phyloP scores from a whole-genome alignment of 2,113 vertebrate species.

The Mesoclemmys tuberculata region DNA sequence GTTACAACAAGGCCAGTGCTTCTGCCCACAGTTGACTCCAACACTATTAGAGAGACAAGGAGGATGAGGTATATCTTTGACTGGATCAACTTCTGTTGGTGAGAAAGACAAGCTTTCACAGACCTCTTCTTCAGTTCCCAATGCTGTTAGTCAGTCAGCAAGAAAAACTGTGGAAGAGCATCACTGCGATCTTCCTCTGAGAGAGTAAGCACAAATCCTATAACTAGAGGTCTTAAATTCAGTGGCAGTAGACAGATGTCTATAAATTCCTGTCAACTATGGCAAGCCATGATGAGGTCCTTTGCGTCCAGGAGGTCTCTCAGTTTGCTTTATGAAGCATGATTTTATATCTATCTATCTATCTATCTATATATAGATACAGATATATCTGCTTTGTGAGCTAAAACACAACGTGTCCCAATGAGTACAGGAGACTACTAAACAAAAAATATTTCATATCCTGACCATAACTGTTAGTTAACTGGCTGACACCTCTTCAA shows the following conservation, averaged over 20 bases:
- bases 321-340: neutral
- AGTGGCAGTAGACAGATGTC: neutral
- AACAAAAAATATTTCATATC: neutral
- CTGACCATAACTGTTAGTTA: neutral
- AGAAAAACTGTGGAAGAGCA: neutral
- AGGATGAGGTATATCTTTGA: neutral
- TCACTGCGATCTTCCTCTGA: neutral
- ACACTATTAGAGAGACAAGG: neutral
- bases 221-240: neutral
- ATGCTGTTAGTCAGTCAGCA: neutral
- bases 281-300: neutral
- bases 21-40: neutral
- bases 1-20: accelerated
- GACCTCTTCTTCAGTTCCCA: neutral
- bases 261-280: neutral
- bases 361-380: too few species aligned
- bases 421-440: neutral
- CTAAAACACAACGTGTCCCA: neutral
- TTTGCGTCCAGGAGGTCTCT: neutral
- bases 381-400: neutral
- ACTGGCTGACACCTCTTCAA: neutral
- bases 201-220: neutral
- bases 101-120: neutral
- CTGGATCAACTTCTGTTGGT: neutral
- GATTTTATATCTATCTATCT: too few species aligned